Evolutionary conservation across 2,113 vertebrate species (phyloP), one percentile per base, ranked within the genome.

Genomic region (Oryzias woworae): DNA sequence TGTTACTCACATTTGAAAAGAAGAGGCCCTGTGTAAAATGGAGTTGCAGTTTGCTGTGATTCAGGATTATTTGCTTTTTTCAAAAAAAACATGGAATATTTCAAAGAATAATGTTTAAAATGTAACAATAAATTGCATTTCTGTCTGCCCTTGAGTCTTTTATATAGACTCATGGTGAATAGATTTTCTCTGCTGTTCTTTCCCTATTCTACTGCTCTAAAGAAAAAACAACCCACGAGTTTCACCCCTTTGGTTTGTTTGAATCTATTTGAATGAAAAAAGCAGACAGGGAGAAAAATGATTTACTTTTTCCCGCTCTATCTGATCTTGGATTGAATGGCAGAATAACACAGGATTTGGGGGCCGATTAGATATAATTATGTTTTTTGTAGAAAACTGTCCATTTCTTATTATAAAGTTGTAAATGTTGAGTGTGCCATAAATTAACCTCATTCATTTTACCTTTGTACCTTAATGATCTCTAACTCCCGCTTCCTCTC

Each of bases 321-420:
- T 69, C 47, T 47, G 55, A 60, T 48, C 47, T 71, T 77, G 71
- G n/a, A 22, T 36, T 17, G 20, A 43, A 18, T 16, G 12, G 5
- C 31, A 60, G 43, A 28, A 58, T 31, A 66, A 36, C 64, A 62
- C 23, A 41, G 8, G 8, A 66, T 51, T 36, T 6, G 10, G 6
- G 36, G 47, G 4, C 24, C 49, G 54, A 36, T 44, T 23, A 73
- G 2, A 58, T 2, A 3, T 28, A 66, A 18, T 48, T 1, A 8
- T 50, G 1, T 42, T 60, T 59, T 43, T 31, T 20, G 5, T 50
- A 18, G 16, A 18, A 52, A 43, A 53, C 31, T 18, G 50, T n/a
- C 46, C 31, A 44, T 52, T 62, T 48, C 16, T 8, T 12, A 13
- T 14, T 15, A 23, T 54, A 4, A 41, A 36, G 18, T 28, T 15